Base-by-base conservation (phyloP, 2,888 invertebrate species). In the Drosophila setosimentum region DNA sequence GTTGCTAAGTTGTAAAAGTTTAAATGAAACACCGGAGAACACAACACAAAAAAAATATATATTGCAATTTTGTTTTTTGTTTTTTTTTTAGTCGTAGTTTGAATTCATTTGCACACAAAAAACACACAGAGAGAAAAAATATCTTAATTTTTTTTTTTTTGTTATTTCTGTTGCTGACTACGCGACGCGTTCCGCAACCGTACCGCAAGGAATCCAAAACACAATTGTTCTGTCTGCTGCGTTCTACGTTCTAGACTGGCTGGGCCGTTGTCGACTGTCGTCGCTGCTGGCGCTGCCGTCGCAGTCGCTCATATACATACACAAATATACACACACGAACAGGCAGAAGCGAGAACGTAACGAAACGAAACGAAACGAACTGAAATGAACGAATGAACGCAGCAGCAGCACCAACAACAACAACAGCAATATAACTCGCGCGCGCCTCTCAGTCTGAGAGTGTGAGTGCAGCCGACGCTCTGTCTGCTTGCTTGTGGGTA, bases 201-300 rank as follows among this genome's bases (percentile, higher is more conserved):
- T 89, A 91, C 92, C 90, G 91, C 89, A 91, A 90, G 90, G 86
- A 92, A 91, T 91, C 91, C 87, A 92, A 92, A 92, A 88, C 89
- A 91, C 92, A 92, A 92, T 92, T 92, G 92, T 92, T 91, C 91
- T 90, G 89, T 86, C 80, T 80, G 89, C 78, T 82, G 76, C 91
- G 92, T 92, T 92, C 92, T 92, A 90, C 80, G 88, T 92, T 91
- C 91, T 92, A 91, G 83, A 87, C 91, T 90, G 90, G 78, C 87
- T 78, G 77, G 76, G 73, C 66, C 67, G 78, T 49, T 72, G 82
- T 59, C 60, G 76, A 60, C 71, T 37, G 55, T n/a, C 8, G 67
- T 63, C 45, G 81, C 58, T 63, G 66, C 53, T 37, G 86, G 51
- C 67, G 72, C 67, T 51, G 82, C 62, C 68, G 69, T 60, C 65